A percentile compares a stretch with the other conserved stretches of the same genome.
Conservation (phyloP, 2,797 vertebrate species). For the Champsocephalus gunnari region DNA sequence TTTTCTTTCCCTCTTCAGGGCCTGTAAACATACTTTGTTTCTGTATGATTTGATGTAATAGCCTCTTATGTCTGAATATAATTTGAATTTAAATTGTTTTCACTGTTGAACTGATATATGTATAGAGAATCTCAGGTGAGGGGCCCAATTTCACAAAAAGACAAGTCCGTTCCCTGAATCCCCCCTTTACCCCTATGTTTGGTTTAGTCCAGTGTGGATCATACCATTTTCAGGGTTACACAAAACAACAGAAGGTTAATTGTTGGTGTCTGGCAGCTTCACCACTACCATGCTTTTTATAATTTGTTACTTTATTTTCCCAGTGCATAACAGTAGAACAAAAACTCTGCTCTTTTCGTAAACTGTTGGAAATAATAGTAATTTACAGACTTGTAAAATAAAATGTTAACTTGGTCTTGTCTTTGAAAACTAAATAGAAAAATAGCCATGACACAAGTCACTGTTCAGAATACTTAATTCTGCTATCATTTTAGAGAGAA, state of each 20-base stretch:
- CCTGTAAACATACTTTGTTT: conserved; percentile 19
- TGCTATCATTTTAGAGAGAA: too few species aligned
- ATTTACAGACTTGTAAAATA: too few species aligned
- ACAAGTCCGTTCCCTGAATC: neutral
- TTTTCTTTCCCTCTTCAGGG: conserved; percentile 2
- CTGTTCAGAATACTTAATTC: too few species aligned
- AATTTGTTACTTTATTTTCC: neutral
- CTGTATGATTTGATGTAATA: conserved; percentile 9
- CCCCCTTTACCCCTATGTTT: neutral
- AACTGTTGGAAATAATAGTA: too few species aligned
- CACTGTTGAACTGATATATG: neutral
- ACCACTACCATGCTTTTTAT: neutral
- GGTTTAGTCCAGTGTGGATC: conserved; percentile 8
- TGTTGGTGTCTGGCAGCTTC: neutral
- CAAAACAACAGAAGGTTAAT: neutral
- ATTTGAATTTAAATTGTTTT: conserved; percentile 12
- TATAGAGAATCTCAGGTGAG: neutral
- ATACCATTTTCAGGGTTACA: neutral
- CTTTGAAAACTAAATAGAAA: too few species aligned
- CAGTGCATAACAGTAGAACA: too few species aligned
- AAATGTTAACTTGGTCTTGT: too few species aligned
- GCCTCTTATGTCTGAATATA: conserved; percentile 6
- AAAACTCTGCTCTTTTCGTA: too few species aligned
- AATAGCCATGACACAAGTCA: too few species aligned
- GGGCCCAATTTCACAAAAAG: neutral